Evolutionary conservation across 2,113 vertebrate species (phyloP), one percentile per base, ranked within the genome.

Genomic region (Nothocercus nigrocapillus): DNA sequence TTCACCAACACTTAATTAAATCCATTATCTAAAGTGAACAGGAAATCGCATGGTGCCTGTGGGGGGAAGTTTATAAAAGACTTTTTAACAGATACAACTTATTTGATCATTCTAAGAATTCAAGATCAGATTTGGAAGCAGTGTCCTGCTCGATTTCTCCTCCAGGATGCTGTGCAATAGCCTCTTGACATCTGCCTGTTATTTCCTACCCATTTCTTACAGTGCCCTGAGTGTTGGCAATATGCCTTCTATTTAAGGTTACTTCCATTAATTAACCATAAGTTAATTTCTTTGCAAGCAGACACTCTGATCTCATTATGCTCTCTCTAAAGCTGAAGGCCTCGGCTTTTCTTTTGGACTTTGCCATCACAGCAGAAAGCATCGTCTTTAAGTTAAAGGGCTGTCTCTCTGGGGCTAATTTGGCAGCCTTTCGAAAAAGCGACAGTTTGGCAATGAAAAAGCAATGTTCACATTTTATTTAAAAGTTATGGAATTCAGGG

Each of bases 181-280:
- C 72, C 82, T 69, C 89, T 91, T 96, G 92, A 97, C 97, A 96
- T 91, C 90, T 69, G 62, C 79, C 82, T 93, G 91, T 97, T 98
- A 94, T 95, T 94, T 94, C 72, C 93, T 90, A 89, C 67, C 63
- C 45, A 53, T 93, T 93, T 89, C 91, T 96, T 97, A 86, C 4
- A 85, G 88, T 70, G 81, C 94, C 93, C 94, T 90, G 70, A 82
- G 96, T 90, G 88, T 59, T 97, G 96, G 97, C 97, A 97, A 92
- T 49, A 67, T 24, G 91, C 96, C 97, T 76, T 3, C 92, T 97
- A 75, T 97, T 98, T 98, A 95, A 97, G 96, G 97, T 96, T 97
- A 84, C 97, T 98, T 97, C 97, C 97, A 92, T 97, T 98, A 97
- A 98, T 97, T 96, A 97, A 93, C 97, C 76, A 70, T 97, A 97